Evolutionary conservation across 2,113 vertebrate species (phyloP).

Genomic region (Nestor notabilis): DNA sequence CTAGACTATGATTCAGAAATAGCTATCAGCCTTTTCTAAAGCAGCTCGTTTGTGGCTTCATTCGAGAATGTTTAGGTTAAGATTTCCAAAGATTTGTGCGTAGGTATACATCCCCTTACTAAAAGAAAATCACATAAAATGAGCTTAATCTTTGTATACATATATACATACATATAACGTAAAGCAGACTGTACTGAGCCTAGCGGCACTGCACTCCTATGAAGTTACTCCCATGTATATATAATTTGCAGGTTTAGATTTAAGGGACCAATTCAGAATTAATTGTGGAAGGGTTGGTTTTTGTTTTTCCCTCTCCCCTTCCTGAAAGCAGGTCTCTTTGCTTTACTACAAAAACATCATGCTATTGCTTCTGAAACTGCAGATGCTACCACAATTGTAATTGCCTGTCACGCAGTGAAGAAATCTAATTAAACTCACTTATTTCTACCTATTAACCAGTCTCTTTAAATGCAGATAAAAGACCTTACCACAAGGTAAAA

Average conservation of each 20-base stretch:
- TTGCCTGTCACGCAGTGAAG: neutral
- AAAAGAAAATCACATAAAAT: neutral
- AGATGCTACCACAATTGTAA: constrained; percentile 12
- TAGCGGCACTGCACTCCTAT: neutral
- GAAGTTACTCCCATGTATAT: neutral
- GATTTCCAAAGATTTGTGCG: neutral
- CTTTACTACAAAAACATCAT: neutral
- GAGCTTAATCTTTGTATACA: neutral
- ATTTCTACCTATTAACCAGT: constrained; percentile 39
- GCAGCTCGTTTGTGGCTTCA: neutral
- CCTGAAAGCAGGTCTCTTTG: neutral
- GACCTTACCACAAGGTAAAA: constrained; percentile 24
- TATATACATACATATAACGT: neutral
- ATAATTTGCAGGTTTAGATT: neutral
- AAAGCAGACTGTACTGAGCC: neutral
- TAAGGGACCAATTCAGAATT: neutral
- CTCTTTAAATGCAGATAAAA: constrained; percentile 47
- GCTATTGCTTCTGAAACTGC: neutral
- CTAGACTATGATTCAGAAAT: constrained; percentile 7
- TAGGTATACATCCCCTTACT: neutral
- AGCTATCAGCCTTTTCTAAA: neutral
- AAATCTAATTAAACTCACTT: constrained; percentile 50
- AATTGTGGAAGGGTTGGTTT: neutral
- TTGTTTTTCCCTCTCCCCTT: neutral
- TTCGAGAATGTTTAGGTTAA: neutral